Conservation (phyloP, 2,113 vertebrate genomes). For the Pteropus alecto region DNA sequence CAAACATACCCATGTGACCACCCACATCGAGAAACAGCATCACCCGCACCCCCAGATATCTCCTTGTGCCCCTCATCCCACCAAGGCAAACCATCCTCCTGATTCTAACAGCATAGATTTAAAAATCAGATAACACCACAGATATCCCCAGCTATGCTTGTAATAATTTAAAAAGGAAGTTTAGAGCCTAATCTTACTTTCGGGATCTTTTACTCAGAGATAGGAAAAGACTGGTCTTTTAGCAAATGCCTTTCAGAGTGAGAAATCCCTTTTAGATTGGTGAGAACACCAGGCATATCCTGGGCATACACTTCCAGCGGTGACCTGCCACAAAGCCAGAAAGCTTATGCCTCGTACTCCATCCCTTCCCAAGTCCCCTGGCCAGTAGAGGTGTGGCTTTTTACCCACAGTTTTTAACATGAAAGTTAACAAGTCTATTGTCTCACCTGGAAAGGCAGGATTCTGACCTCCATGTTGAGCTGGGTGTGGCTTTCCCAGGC, state of each 20-base stretch:
- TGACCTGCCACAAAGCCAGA: not conserved
- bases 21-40: not conserved
- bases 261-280: not conserved
- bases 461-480: not conserved
- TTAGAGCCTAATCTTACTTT: not conserved
- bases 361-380: not conserved
- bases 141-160: not conserved
- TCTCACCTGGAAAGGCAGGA: fast-evolving
- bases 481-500: not conserved
- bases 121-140: not conserved
- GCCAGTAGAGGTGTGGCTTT: not conserved
- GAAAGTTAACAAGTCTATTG: not conserved
- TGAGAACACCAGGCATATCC: not conserved
- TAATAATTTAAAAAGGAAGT: not conserved
- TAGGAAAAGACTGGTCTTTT: not conserved
- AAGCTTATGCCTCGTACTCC: fast-evolving
- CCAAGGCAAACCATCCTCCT: not conserved
- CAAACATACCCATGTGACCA: fast-evolving
- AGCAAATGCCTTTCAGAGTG: not conserved
- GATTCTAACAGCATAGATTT: not conserved
- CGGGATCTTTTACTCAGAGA: not conserved
- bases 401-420: not conserved
- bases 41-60: not conserved
- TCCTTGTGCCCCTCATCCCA: fast-evolving
- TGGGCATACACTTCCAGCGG: fast-evolving